Evolutionary conservation across 2,797 vertebrate species (phyloP).

Genomic region (Eutrigla gurnardus): DNA sequence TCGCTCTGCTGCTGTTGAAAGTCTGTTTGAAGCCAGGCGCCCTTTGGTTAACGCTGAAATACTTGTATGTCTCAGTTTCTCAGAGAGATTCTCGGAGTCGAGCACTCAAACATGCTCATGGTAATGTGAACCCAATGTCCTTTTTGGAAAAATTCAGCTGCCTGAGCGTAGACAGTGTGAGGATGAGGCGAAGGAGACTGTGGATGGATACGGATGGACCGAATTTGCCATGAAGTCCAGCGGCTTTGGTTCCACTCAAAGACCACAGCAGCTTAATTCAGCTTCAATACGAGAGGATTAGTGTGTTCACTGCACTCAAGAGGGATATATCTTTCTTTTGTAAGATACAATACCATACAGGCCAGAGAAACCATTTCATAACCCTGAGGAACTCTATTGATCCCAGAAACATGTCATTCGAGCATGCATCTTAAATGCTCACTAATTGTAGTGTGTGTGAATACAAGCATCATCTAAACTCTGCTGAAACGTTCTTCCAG

Average conservation of each 20-base stretch:
- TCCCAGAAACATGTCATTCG: background rate
- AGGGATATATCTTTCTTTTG: constrained; percentile 26
- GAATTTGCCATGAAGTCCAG: constrained; percentile 32
- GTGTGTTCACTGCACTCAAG: constrained; percentile 35
- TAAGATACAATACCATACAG: background rate
- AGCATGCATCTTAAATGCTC: background rate
- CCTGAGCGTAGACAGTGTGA: constrained; percentile 10
- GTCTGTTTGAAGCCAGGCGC: constrained; percentile 58
- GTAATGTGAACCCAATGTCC: constrained; percentile 37
- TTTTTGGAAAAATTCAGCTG: constrained; percentile 42
- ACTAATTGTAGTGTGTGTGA: background rate
- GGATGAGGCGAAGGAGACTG: constrained; percentile 21
- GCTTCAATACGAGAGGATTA: constrained; percentile 44
- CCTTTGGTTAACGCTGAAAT: constrained; percentile 58
- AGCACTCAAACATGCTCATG: constrained; percentile 47
- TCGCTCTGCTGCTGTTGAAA: constrained; percentile 58
- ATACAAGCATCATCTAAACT: constrained; percentile 3
- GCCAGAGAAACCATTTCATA: constrained; percentile 22
- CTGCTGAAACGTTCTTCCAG: no score
- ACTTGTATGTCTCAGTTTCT: constrained; percentile 48
- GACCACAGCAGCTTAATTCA: constrained; percentile 37
- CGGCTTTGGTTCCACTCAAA: constrained; percentile 44
- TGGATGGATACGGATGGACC: constrained; percentile 10
- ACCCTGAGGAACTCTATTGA: constrained; percentile 14
- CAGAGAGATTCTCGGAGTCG: constrained; percentile 12